Base-by-base conservation (phyloP, 1,140 invertebrate genomes). In the Trichonephila inaurata region DNA sequence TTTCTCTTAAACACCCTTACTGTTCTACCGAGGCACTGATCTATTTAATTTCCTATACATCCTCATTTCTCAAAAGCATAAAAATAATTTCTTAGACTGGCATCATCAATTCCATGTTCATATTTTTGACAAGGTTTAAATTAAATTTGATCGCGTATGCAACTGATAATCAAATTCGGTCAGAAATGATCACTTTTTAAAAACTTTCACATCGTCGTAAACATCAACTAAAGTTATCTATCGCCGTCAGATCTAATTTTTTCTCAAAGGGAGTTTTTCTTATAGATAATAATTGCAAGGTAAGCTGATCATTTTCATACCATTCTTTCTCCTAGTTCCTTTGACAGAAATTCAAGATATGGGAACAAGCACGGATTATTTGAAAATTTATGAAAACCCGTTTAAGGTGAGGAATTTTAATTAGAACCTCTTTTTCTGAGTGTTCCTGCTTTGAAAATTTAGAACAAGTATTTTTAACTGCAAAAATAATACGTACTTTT, bases 131-230 rank as follows among this genome's bases (percentile, higher is more conserved):
- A 64, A 6, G 14, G 21, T 16, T 64, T 62, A 62, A 19, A 64
- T 64, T 19, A 64, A 64, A 21, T 64, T 64, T 21, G 62, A 64
- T 6, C 16, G 18, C 21, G 62, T 64, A 21, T 18, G 18, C 62
- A 21, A 64, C 62, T 64, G 18, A 64, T 88, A 88, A 88, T 88
- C 86, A 40, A 88, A 66, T 88, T 88, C 61, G n/a, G 60, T 88
- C 18, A 88, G 40, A 88, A 88, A 66, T 88, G 86, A 88, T 88
- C 14, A 51, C 51, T 88, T 88, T 88, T 88, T 88, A 88, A 88
- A 88, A 88, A 88, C 51, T 40, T 88, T 88, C 28, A 21, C 61
- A 66, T 88, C 86, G n/a, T 33, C n/a, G 86, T 40, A 64, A 64
- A 62, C 61, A 64, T 40, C 44, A 88, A 60, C 60, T 64, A 66